Base-by-base conservation (phyloP, 1,140 invertebrate species). In the Bilobella aurantiaca region DNA sequence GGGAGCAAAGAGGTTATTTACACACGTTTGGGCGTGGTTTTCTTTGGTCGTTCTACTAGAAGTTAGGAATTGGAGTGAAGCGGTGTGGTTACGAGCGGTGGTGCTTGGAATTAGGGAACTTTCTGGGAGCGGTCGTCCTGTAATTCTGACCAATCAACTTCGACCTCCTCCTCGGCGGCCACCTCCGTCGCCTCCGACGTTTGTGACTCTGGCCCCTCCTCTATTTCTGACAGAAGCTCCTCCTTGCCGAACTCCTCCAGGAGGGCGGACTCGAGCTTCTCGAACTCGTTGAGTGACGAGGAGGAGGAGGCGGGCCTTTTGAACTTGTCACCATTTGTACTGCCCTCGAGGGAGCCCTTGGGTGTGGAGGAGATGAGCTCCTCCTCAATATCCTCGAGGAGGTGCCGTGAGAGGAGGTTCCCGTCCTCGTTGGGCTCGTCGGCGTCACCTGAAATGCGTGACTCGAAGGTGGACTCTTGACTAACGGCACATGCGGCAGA, bases 131-230 rank as follows among this genome's bases (percentile, higher is more conserved):
- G 5, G 3, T 23, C 8, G 12, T 53, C 49, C 12, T 18, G 49
- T 5, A 53, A 23, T 18, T 53, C 49, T 53, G 5, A 5, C 49
- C 49, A 53, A 5, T 53, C 49, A 12, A 12, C 49, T 53, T 53
- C n/a, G n/a, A n/a, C 49, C 12, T 53, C 49, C 12, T 8, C 49
- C 21, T 8, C 49, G 8, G 5, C 49, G 3, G 49, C 49, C 8
- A 53, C 25, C 23, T 53, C 49, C 5, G 49, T 53, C 25, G 49
- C 49, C 23, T 53, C 49, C 5, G 49, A 53, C 12, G 12, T 53
- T 53, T 53, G 49, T 53, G 49, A 53, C 49, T 53, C 49, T 53
- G 49, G 49, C 12, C 49, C 49, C 21, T 53, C 49, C 21, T 53
- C 49, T 18, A 53, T 53, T 53, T 53, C 49, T 23, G 49, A 53